Evolutionary conservation across 2,888 invertebrate species (phyloP), one percentile per base, ranked within the genome.

Genomic region (Watsonalla cultraria): DNA sequence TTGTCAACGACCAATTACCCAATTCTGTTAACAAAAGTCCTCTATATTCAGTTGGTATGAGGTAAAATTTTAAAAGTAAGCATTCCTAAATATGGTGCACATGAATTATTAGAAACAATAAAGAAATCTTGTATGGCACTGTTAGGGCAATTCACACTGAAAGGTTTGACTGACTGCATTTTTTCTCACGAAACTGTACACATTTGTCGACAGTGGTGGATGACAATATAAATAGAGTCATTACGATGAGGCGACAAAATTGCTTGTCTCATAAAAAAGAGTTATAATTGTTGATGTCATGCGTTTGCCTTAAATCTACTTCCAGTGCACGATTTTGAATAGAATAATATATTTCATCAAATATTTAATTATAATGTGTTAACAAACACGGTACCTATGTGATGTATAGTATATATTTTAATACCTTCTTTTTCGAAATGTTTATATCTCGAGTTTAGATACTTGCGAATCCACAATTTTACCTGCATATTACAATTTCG

Each of bases 401-500:
- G 24, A 24, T 24, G 24, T 24, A n/a, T 4, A 24, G 24, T 24
- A 24, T 1, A 4, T 24, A 24, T 4, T 24, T 24, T 24, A 4
- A 24, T 24, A 24, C 24, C 24, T 24, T 24, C 24, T 4, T 2
- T 24, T 24, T 24, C 24, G 1, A 24, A 24, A 24, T 46, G 45
- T 37, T 57, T 59, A 54, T 54, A 50, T 37, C 54, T 55, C 55
- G 39, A 51, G 54, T 49, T 67, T 24, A 24, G 24, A 24, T 66
- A n/a, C n/a, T n/a, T 57, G 60, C 57, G 59, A 66, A 59, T 66
- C 67, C 63, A 71, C 72, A 74, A 78, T 74, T 78, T 78, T 73
- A 76, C 75, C 76, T 75, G 74, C 67, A 76, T 74, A 78, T 76
- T 74, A 78, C 76, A 85, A 86, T 83, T 78, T 82, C 69, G 79